phyloP scores from a whole-genome alignment of 2,113 vertebrate species.

The Phyllostomus discolor region DNA sequence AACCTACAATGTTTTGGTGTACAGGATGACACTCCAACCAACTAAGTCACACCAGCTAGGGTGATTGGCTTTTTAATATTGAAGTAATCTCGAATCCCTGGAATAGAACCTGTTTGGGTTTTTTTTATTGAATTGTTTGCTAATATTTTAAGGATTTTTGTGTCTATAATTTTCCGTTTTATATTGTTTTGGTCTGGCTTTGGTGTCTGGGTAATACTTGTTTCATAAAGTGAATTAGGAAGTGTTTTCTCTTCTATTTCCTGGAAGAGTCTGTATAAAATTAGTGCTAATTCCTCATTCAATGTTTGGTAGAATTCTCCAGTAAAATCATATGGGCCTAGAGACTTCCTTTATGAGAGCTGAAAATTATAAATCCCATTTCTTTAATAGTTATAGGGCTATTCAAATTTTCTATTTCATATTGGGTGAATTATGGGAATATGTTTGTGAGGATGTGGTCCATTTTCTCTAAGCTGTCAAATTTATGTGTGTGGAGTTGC shows the following conservation, averaged over 20 bases:
- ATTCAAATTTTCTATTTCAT: neutral
- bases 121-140: neutral
- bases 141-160: neutral
- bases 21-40: no score
- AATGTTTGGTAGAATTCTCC: neutral
- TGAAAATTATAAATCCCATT: neutral
- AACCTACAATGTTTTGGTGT: no score
- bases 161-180: neutral
- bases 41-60: no score
- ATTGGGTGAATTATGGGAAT: neutral
- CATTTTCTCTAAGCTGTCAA: neutral
- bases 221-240: neutral
- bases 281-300: neutral
- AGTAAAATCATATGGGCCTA: neutral
- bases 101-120: neutral
- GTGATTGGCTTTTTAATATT: neutral
- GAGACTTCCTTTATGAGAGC: neutral
- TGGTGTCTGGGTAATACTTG: neutral
- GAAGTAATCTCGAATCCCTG: neutral
- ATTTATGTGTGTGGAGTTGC: neutral
- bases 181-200: neutral
- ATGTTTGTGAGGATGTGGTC: neutral
- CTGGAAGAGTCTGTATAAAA: neutral
- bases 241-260: neutral
- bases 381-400: neutral